Conservation (phyloP, 2,797 vertebrate species). For the Catamblyrhynchus diadema region DNA sequence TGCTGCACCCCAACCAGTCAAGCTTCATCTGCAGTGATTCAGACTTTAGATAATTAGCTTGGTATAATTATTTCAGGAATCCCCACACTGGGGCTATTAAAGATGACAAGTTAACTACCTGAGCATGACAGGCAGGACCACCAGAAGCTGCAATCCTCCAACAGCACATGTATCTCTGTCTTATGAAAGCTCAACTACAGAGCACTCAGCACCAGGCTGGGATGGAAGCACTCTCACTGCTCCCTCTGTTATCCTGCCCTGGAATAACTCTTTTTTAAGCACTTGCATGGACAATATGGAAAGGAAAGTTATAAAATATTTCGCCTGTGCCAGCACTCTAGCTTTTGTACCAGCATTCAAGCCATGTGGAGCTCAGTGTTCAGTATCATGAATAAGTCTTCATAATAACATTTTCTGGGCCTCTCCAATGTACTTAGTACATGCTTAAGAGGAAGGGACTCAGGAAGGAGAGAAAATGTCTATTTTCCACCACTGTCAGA, state of each 20-base stretch:
- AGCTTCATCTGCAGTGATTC: background rate
- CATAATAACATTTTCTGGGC: background rate
- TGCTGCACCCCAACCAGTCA: background rate
- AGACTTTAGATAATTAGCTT: background rate
- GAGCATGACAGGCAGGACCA: background rate
- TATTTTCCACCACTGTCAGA: background rate
- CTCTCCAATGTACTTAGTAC: background rate
- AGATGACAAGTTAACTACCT: background rate
- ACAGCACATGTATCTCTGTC: background rate
- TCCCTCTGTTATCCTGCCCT: background rate
- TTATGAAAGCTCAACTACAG: background rate
- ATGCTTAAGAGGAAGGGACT: background rate
- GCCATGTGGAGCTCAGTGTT: background rate
- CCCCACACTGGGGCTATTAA: background rate
- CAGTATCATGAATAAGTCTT: background rate
- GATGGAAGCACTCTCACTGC: background rate
- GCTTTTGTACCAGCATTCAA: background rate
- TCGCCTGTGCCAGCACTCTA: background rate
- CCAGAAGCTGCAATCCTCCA: background rate
- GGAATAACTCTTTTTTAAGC: background rate
- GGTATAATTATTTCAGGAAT: slow-evolving; percentile 44
- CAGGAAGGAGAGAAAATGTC: background rate
- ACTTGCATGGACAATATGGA: background rate
- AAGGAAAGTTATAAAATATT: background rate
- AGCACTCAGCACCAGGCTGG: background rate